Percentiles rank a stretch among this genome's conserved stretches.
These are phyloP conservation scores for Mythimna lalbum DNA, from an alignment of 2,888 invertebrate genomes.

Conservation along the genomic window DNA sequence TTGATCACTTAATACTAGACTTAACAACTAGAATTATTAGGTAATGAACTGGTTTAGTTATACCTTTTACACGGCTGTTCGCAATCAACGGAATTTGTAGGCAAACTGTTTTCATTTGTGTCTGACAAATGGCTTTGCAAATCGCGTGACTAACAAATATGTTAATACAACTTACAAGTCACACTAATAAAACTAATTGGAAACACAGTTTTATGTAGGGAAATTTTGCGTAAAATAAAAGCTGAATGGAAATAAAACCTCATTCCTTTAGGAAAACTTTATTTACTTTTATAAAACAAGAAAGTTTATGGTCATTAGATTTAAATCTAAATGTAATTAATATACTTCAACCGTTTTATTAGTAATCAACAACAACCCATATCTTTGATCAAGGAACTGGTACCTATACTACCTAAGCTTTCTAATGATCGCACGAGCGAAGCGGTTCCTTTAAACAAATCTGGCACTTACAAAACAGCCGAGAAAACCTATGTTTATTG, in stretches of 20 bases:
- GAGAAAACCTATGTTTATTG: neutral
- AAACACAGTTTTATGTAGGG: constrained; percentile 13
- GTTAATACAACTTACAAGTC: constrained; percentile 22
- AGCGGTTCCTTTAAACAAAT: constrained; percentile 15
- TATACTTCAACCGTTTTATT: constrained; percentile 29
- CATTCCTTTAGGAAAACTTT: neutral
- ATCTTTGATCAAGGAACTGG: constrained; percentile 48
- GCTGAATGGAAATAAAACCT: neutral
- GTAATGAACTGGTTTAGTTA: constrained; percentile 38
- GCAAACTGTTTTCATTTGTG: constrained; percentile 31
- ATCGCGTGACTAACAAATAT: constrained; percentile 49
- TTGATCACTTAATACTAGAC: constrained; percentile 9
- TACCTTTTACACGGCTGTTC: constrained; percentile 3
- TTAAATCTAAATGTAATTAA: constrained; percentile 15
- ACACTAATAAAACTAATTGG: constrained; percentile 48
- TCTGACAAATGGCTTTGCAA: constrained; percentile 36
- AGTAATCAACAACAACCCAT: constrained; percentile 18
- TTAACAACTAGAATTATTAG: constrained; percentile 14
- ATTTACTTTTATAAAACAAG: neutral
- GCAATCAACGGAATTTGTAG: constrained; percentile 32
- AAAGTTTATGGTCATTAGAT: constrained; percentile 7
- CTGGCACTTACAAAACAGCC: neutral
- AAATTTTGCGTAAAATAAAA: constrained; percentile 11
- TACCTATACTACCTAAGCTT: constrained; percentile 19
- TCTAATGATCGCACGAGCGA: constrained; percentile 33